phyloP scores from a whole-genome alignment of 1,140 invertebrate species.

The Sinella curviseta region DNA sequence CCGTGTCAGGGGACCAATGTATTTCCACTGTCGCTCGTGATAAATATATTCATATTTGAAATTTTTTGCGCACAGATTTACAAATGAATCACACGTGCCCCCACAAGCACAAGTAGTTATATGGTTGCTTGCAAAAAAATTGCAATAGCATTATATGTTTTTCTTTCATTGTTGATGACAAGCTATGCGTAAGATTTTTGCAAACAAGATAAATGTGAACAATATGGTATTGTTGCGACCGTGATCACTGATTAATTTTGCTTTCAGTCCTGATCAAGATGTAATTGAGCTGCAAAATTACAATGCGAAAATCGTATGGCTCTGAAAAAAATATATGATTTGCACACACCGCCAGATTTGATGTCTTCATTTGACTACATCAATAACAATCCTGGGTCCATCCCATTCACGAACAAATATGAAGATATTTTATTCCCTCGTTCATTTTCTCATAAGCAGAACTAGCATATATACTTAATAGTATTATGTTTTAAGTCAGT shows the following conservation, averaged over 20 bases:
- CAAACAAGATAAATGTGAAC: conserved; percentile 11
- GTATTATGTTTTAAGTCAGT: conserved; percentile 13
- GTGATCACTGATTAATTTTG: neutral
- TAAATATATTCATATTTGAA: no score
- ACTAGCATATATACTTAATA: no score
- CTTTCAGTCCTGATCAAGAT: conserved; percentile 4
- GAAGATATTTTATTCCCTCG: neutral
- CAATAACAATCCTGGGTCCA: neutral
- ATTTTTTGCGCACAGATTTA: no score
- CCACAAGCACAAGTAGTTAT: no score
- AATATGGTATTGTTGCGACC: neutral
- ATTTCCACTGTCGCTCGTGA: neutral
- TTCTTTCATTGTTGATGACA: neutral
- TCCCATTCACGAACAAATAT: neutral
- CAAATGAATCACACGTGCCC: no score
- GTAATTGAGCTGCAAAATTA: no score
- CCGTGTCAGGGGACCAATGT: neutral
- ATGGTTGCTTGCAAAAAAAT: conserved; percentile 9
- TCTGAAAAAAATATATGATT: neutral
- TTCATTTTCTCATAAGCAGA: neutral
- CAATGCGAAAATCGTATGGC: neutral
- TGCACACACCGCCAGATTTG: no score
- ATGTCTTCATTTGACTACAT: neutral
- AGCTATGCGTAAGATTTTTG: neutral
- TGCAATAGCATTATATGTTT: neutral